These are phyloP conservation scores for Myotis brandtii DNA, from an alignment of 2,113 vertebrate genomes.

Conservation along the genomic window DNA sequence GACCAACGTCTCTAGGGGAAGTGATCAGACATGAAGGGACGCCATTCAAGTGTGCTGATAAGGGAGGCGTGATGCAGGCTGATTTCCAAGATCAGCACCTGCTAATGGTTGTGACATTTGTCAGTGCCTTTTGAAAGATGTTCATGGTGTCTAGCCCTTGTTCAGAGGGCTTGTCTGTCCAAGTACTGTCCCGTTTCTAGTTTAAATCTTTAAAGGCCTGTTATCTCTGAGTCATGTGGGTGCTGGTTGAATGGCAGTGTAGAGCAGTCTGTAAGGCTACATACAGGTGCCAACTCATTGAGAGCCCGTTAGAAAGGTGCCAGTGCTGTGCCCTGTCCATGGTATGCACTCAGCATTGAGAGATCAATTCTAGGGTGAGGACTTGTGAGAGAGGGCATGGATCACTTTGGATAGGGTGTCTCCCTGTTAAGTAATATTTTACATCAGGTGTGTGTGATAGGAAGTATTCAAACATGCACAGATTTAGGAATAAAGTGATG, in stretches of 20 bases:
- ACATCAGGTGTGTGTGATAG: too few species aligned
- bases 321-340: background rate
- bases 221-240: background rate
- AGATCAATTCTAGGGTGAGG: too few species aligned
- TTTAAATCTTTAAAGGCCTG: background rate
- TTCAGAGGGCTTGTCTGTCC: background rate
- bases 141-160: background rate
- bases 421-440: background rate
- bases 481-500: too few species aligned
- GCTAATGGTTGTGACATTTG: background rate
- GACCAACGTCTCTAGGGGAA: background rate
- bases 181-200: background rate
- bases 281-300: background rate
- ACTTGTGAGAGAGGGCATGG: background rate
- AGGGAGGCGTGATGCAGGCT: background rate
- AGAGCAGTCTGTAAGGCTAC: background rate
- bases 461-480: background rate
- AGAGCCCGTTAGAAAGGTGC: background rate
- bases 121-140: background rate
- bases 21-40: background rate
- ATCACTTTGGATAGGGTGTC: background rate
- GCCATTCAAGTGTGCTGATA: slow-evolving; percentile 24
- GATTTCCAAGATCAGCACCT: slow-evolving; percentile 64
- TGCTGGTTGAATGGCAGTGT: background rate
- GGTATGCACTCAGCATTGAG: background rate